Percentiles rank a stretch among this genome's conserved stretches.
Conservation (phyloP, 2,113 vertebrate genomes). For the Amphiprion percula region DNA sequence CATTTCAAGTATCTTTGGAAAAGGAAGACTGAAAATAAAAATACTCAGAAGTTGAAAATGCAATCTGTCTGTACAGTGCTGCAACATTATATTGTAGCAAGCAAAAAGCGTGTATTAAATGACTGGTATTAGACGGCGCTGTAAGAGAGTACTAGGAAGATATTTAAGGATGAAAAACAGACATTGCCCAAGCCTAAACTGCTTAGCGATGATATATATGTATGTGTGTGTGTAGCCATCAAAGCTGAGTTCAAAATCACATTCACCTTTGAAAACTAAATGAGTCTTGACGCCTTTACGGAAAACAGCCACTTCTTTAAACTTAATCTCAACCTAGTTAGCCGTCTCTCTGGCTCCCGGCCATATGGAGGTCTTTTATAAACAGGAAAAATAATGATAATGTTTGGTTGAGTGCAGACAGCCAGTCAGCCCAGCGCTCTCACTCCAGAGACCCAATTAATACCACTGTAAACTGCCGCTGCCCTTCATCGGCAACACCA, state of each 20-base stretch:
- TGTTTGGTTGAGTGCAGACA: conserved; percentile 69
- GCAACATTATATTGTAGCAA: too few relatives aligned
- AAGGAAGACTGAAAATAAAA: too few relatives aligned
- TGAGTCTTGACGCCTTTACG: conserved; percentile 28
- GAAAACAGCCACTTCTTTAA: conserved; percentile 27
- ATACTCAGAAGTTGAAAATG: too few relatives aligned
- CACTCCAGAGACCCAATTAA: conserved; percentile 81
- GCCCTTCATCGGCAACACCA: conserved; percentile 64
- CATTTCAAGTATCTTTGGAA: too few relatives aligned
- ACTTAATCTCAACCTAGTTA: conserved; percentile 37
- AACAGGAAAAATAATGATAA: conserved; percentile 66
- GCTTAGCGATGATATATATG: not conserved
- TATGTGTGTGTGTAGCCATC: not conserved
- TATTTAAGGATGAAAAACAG: not conserved
- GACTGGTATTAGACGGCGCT: too few relatives aligned
- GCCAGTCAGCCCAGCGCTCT: conserved; percentile 60
- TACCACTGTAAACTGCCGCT: conserved; percentile 68
- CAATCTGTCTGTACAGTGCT: too few relatives aligned
- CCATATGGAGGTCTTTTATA: conserved; percentile 53
- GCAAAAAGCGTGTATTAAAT: too few relatives aligned
- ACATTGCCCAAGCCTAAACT: not conserved
- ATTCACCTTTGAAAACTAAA: conserved; percentile 36
- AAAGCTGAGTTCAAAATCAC: conserved; percentile 4
- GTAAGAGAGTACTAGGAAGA: too few relatives aligned
- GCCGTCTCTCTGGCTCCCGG: conserved; percentile 30